These are phyloP conservation scores for Apeltes quadracus DNA, from an alignment of 2,113 vertebrate genomes.

Conservation along the genomic window DNA sequence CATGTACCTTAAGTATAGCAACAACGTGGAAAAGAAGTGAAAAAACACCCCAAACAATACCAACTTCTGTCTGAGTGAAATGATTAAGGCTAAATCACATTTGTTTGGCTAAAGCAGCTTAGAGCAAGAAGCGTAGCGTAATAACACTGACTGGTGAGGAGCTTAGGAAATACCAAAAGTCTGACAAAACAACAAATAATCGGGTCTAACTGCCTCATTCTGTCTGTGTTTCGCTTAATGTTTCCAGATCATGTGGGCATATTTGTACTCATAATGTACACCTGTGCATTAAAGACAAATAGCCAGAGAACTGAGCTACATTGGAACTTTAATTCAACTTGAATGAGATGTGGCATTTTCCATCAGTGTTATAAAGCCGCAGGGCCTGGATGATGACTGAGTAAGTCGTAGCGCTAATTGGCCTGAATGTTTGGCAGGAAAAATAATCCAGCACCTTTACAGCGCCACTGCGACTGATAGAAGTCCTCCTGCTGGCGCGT, in stretches of 20 bases:
- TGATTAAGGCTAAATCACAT: slow-evolving; percentile 79
- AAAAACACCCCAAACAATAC: slow-evolving; percentile 77
- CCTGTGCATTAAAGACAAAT: slow-evolving; percentile 4
- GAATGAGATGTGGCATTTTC: slow-evolving; percentile 17
- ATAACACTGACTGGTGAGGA: slow-evolving; percentile 65
- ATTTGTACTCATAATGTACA: neutral
- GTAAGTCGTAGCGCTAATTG: slow-evolving; percentile 18
- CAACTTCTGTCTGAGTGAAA: slow-evolving; percentile 77
- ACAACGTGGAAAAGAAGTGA: slow-evolving; percentile 38
- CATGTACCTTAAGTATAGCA: slow-evolving; percentile 11
- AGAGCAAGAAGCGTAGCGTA: slow-evolving; percentile 66
- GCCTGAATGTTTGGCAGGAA: slow-evolving; percentile 8
- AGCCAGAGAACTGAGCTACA: neutral
- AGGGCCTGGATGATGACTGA: slow-evolving; percentile 7
- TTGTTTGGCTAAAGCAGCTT: slow-evolving; percentile 80
- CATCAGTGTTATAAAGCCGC: slow-evolving; percentile 12
- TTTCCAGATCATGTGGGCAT: slow-evolving; percentile 1
- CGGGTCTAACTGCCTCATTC: slow-evolving; percentile 48
- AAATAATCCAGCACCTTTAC: neutral
- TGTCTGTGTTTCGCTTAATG: slow-evolving; percentile 22
- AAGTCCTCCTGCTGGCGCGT: slow-evolving; percentile 1
- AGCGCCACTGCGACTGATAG: neutral
- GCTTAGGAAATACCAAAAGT: slow-evolving; percentile 74
- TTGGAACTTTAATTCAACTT: slow-evolving; percentile 5
- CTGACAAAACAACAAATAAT: slow-evolving; percentile 68